Evolutionary conservation across 2,113 vertebrate genomes (phyloP).

Genomic region (Reinhardtius hippoglossoides): DNA sequence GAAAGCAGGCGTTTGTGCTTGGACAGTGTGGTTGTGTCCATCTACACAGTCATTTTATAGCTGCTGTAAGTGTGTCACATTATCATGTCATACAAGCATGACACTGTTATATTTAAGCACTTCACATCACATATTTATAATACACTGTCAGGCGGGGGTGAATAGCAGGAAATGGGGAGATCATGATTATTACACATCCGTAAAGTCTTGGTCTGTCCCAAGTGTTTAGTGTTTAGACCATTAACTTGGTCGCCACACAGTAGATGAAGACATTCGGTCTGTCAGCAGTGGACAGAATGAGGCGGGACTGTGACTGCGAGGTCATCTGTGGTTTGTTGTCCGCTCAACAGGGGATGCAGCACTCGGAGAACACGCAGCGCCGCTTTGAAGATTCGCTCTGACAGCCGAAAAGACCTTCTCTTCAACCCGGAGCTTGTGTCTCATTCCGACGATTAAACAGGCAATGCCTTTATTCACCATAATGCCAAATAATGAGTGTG

Average conservation of each 20-base stretch:
- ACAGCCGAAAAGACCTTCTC: slow-evolving; percentile 31
- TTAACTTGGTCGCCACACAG: not conserved
- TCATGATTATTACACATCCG: slow-evolving; percentile 9
- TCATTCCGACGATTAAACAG: slow-evolving; percentile 34
- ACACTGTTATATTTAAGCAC: too few relatives aligned
- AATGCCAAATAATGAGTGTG: slow-evolving; percentile 36
- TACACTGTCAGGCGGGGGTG: not conserved
- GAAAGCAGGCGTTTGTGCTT: not conserved
- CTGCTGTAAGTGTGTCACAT: not conserved
- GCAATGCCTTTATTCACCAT: slow-evolving; percentile 33
- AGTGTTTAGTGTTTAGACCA: slow-evolving; percentile 19
- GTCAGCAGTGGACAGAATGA: slow-evolving; percentile 14
- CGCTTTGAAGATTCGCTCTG: slow-evolving; percentile 56
- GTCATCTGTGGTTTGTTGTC: slow-evolving; percentile 46
- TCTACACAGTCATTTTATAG: not conserved
- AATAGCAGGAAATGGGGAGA: not conserved
- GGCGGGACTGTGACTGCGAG: slow-evolving; percentile 39
- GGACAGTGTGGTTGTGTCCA: not conserved
- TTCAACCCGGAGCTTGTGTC: slow-evolving; percentile 34
- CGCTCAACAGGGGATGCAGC: slow-evolving; percentile 24
- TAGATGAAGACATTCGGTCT: slow-evolving; percentile 46
- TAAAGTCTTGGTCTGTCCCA: slow-evolving; percentile 8
- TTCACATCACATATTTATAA: not conserved
- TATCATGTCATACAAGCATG: not conserved
- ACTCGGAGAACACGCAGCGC: slow-evolving; percentile 20